Base-by-base conservation (phyloP, 1,140 invertebrate species). In the Ceratoteleas bidentatus region DNA sequence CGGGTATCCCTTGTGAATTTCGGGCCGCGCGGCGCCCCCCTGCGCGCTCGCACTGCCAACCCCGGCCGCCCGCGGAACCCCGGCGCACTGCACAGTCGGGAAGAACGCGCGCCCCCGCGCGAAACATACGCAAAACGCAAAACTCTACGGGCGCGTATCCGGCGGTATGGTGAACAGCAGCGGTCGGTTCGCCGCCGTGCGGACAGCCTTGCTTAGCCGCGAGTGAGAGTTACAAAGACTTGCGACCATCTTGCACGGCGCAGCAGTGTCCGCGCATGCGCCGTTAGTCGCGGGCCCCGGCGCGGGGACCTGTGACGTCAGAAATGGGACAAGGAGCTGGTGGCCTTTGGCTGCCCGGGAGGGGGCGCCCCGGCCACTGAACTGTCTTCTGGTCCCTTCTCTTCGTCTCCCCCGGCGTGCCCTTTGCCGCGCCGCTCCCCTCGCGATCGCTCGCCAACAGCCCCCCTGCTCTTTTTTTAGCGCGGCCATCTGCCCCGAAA, bases 171-270 rank as follows among this genome's bases (percentile, higher is more conserved):
- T 16, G 53, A 62, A 62, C 70, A 77, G 79, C 85, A 64, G 82
- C 84, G 85, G 49, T 24, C 84, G 85, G 49, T 24, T 50, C 64
- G 81, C 84, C 77, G 74, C 77, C 64, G 70, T 79, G 78, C 75
- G 77, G 78, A 74, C 79, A 87, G 72, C 85, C 83, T 88, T 85
- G 84, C 84, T 79, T 85, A 78, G 83, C 83, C 84, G 84, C 85
- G 83, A 89, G 87, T 88, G 86, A 90, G 88, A 90, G 88, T 86
- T 80, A 74, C 85, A 85, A 77, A 86, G 87, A 85, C 85, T 84
- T 88, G 88, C 88, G 56, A 89, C 88, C 89, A 90, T 90, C 83
- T 90, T 89, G 87, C 86, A 78, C 86, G 86, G 86, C 78, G 85
- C 87, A 85, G 81, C 83, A 75, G 56, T 72, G 58, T 65, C 60